phyloP scores from a whole-genome alignment of 2,888 invertebrate genomes.

The Drosophila lacicola region DNA sequence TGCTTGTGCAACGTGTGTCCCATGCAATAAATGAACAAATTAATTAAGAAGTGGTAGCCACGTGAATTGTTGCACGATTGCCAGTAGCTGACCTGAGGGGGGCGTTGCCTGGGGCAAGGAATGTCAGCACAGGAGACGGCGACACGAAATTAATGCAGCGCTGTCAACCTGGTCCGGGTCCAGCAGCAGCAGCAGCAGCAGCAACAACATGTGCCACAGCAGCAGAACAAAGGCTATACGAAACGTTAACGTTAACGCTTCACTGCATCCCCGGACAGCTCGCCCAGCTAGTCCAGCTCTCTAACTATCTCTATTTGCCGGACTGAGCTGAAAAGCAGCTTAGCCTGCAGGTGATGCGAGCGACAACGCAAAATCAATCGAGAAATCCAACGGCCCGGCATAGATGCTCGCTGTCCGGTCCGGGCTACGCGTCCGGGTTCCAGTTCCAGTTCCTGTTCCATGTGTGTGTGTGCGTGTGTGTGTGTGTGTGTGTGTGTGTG shows the following conservation, averaged over 20 bases:
- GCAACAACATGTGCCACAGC: slow-evolving; percentile 15
- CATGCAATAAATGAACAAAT: slow-evolving; percentile 74
- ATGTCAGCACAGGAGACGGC: slow-evolving; percentile 56
- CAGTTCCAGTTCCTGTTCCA: slow-evolving; percentile 23
- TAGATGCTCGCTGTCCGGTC: slow-evolving; percentile 39
- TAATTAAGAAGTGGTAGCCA: slow-evolving; percentile 69
- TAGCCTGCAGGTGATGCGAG: slow-evolving; percentile 78
- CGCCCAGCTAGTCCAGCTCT: slow-evolving; percentile 7
- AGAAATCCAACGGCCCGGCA: slow-evolving; percentile 69
- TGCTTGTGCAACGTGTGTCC: background rate
- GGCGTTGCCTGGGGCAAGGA: slow-evolving; percentile 14
- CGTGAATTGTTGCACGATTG: slow-evolving; percentile 77
- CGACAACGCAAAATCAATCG: slow-evolving; percentile 74
- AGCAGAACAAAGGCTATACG: slow-evolving; percentile 63
- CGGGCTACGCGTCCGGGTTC: slow-evolving; percentile 20
- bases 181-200: background rate
- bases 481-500: slow-evolving; percentile 27
- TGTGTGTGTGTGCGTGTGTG: slow-evolving; percentile 44
- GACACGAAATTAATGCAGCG: slow-evolving; percentile 71
- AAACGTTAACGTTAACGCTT: slow-evolving; percentile 79
- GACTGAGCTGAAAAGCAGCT: slow-evolving; percentile 69
- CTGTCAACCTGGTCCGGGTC: slow-evolving; percentile 24
- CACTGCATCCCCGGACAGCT: slow-evolving; percentile 55
- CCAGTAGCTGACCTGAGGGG: slow-evolving; percentile 25
- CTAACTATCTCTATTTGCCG: slow-evolving; percentile 26